A percentile compares a stretch with the other conserved stretches of the same genome.
Conservation (phyloP, 1,140 invertebrate genomes). For the Phenacoccus solenopsis region DNA sequence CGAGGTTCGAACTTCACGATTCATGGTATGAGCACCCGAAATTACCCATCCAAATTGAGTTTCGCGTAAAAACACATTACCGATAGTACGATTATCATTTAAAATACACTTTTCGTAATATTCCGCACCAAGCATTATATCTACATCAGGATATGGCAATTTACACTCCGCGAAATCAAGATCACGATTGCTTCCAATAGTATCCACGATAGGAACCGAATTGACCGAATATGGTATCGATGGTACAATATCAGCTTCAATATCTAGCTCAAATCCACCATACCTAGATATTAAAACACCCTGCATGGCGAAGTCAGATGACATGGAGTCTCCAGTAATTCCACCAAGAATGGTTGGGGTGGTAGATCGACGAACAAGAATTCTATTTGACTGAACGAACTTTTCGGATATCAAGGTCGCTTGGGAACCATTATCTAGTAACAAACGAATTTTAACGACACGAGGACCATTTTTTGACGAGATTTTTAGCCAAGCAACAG, state of each 20-base stretch:
- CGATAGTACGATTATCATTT: background rate
- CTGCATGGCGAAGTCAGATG: background rate
- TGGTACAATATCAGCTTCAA: background rate
- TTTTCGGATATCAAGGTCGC: background rate
- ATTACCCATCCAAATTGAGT: background rate
- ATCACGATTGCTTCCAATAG: background rate
- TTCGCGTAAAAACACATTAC: background rate
- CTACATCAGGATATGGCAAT: background rate
- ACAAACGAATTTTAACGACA: background rate
- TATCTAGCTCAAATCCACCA: background rate
- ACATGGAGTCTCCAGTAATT: background rate
- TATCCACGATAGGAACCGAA: background rate
- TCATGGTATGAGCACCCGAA: background rate
- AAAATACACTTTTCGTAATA: background rate
- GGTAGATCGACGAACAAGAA: background rate
- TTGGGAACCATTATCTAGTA: background rate
- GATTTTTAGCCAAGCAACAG: background rate
- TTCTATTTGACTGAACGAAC: background rate
- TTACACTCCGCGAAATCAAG: background rate
- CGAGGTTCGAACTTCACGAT: too few species aligned
- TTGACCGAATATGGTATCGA: background rate
- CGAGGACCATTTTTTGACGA: background rate
- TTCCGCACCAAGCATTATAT: background rate
- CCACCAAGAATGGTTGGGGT: background rate
- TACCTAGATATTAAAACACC: background rate